Percentiles rank a stretch among this genome's conserved stretches.
Evolutionary conservation across 2,113 vertebrate species (phyloP).

Genomic region (Thryonomys swinderianus): DNA sequence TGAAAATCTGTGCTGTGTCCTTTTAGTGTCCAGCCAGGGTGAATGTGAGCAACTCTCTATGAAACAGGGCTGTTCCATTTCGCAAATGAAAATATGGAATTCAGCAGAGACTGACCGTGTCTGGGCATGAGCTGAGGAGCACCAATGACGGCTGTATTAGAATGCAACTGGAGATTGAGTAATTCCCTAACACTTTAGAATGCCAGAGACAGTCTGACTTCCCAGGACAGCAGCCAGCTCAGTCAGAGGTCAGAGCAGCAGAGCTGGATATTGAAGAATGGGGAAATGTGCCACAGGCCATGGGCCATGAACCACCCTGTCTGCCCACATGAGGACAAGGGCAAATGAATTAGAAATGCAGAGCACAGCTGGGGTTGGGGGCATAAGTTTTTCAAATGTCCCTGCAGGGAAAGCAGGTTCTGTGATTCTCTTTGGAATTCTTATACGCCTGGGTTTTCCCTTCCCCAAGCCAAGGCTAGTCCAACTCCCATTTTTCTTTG

Average conservation of each 20-base stretch:
- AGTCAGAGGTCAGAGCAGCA: background rate
- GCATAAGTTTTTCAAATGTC: background rate
- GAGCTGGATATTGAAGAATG: background rate
- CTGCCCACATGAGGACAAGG: background rate
- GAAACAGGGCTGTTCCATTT: background rate
- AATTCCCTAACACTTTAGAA: background rate
- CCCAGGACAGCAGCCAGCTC: background rate
- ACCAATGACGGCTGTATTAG: background rate
- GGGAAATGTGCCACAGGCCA: accelerated
- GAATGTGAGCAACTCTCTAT: background rate
- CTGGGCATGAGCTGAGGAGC: background rate
- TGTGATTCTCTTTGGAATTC: background rate
- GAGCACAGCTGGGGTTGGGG: background rate
- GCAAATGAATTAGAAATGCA: background rate
- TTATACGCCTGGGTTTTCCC: background rate
- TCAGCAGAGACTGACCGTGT: background rate
- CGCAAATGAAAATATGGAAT: slow-evolving; percentile 19
- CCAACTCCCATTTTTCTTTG: slow-evolving; percentile 6
- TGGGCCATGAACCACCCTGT: background rate
- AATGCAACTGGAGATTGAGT: background rate
- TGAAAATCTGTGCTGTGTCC: background rate
- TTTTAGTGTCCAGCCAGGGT: background rate
- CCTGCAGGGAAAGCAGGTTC: background rate
- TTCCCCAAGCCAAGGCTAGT: background rate
- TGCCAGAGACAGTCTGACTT: background rate